Percentiles rank a stretch among this genome's conserved stretches.
These are phyloP conservation scores for Chrysotoxum bicinctum DNA, from an alignment of 2,888 invertebrate species.

Conservation along the genomic window DNA sequence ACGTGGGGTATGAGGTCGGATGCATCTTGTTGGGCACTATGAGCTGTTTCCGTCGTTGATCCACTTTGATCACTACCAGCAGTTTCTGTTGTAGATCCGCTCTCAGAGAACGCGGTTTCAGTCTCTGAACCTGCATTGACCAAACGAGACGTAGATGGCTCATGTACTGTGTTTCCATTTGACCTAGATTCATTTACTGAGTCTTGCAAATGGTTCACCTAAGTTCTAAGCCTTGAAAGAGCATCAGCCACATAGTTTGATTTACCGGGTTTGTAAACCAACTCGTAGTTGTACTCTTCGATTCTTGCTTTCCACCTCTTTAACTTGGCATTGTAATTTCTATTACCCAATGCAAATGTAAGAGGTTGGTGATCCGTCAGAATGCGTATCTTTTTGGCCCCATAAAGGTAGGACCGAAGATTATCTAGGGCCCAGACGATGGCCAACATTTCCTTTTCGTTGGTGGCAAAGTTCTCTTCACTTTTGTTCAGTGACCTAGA, in stretches of 20 bases:
- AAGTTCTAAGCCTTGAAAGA: no score
- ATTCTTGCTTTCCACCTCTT: neutral
- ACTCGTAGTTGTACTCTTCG: no score
- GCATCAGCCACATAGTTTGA: neutral
- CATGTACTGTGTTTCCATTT: no score
- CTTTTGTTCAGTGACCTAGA: neutral
- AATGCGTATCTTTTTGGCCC: neutral
- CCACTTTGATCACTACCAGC: no score
- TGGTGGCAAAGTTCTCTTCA: no score
- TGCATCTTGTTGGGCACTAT: neutral
- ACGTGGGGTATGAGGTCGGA: neutral
- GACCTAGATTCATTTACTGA: no score
- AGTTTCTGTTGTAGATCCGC: no score
- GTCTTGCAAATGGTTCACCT: no score
- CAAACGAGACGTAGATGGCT: neutral
- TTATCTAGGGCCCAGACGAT: no score
- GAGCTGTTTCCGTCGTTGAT: neutral
- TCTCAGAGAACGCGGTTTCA: no score
- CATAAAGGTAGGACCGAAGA: neutral
- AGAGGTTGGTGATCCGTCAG: neutral
- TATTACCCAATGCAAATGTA: neutral
- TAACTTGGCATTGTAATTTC: neutral
- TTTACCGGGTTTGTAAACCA: neutral
- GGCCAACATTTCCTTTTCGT: no score
- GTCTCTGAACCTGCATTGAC: neutral